Evolutionary conservation across 2,888 invertebrate species (phyloP), one percentile per base, ranked within the genome.

Genomic region (Eupithecia centaureata): DNA sequence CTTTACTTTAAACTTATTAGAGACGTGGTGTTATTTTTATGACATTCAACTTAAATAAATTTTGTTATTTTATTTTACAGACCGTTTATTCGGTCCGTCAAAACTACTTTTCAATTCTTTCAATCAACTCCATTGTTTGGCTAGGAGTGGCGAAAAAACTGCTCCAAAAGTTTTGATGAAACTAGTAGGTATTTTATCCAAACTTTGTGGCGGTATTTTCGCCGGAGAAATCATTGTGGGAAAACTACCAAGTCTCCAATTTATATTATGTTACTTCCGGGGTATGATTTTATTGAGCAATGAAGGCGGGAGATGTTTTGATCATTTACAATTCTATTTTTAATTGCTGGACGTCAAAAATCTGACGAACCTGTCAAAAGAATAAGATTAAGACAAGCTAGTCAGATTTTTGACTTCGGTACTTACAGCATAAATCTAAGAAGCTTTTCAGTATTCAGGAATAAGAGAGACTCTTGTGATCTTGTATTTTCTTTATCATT

Each of bases 21-120:
- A 42, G 18, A 47, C 22, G 22, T 30, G 4, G 5, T 30, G 5
- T 5, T 30, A 47, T 47, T 1, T 8, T 18, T 18, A n/a, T n/a
- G n/a, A n/a, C 18, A 42, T 18, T 2, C 18, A 18, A 8, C 8
- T 2, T 42, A 22, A 0, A 47, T 22, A 22, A n/a, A n/a, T 47
- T 42, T 42, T 42, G 18, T 42, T 2, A 10, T 18, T 22, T 2
- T 47, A 2, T 47, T 3, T 42, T 1, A 10, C 2, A 22, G 42
- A 61, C 51, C 12, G 25, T 32, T 58, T 35, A 33, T 61, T 83
- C 82, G 82, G 83, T 82, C 84, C 81, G 68, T 67, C 79, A 61
- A 75, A 75, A 81, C 75, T 79, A 65, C 67, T 73, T 15, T 13
- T 25, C 5, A 27, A 27, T 67, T 72, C 35, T 70, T 71, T 47